These are phyloP conservation scores for Chamaetylas fuelleborni DNA, from an alignment of 2,113 vertebrate species.

Conservation along the genomic window DNA sequence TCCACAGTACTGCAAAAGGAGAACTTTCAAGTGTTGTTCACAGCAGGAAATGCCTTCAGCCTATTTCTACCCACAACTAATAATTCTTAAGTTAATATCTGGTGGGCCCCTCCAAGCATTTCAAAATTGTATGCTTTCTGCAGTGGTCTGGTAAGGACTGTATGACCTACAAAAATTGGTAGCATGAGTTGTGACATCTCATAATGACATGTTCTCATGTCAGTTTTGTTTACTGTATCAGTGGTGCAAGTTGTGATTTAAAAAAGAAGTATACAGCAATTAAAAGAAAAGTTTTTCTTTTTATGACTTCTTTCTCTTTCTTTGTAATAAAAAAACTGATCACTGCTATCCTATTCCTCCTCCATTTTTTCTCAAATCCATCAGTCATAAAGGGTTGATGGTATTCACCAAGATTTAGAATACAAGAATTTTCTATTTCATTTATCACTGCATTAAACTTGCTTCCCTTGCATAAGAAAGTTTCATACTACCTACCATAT, in stretches of 20 bases:
- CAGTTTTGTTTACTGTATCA: background rate
- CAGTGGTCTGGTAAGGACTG: background rate
- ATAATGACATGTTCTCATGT: background rate
- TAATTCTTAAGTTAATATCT: conserved; percentile 63
- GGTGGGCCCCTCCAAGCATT: conserved; percentile 26
- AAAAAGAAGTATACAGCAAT: background rate
- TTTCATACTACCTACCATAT: background rate
- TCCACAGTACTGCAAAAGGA: conserved; percentile 3
- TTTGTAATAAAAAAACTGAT: background rate
- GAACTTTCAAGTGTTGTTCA: conserved; percentile 29
- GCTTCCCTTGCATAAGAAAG: background rate
- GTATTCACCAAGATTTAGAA: background rate
- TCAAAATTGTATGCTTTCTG: conserved; percentile 23
- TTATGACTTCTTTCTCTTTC: background rate
- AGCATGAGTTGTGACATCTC: background rate
- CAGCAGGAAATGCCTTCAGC: conserved; percentile 58
- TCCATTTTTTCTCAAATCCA: background rate
- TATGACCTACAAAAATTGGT: background rate
- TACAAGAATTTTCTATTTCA: background rate
- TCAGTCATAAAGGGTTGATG: background rate
- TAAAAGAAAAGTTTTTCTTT: background rate
- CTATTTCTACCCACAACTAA: conserved; percentile 62
- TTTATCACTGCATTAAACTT: background rate
- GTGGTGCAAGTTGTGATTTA: background rate
- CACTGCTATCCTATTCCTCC: background rate